Evolutionary conservation across 2,888 invertebrate species (phyloP).

Genomic region (Acrocyrtus sp.): DNA sequence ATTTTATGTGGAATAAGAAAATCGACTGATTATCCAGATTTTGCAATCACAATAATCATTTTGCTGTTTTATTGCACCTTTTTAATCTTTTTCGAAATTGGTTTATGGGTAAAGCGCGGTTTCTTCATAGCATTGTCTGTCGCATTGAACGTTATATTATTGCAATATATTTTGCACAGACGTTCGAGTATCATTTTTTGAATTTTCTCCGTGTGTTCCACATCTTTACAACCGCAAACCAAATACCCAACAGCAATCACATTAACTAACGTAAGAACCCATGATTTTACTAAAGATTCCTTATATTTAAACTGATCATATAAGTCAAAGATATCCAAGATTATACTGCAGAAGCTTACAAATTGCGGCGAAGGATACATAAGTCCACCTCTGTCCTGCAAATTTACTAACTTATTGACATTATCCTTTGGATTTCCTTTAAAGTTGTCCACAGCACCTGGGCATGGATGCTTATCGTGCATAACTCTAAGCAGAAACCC

Average conservation of each 20-base stretch:
- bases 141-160: neutral
- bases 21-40: no score
- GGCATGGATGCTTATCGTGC: constrained; percentile 16
- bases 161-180: constrained; percentile 16
- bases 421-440: neutral
- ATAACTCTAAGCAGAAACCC: constrained; percentile 20
- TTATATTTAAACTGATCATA: neutral
- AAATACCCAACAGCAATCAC: neutral
- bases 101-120: constrained; percentile 6
- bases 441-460: neutral
- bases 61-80: no score
- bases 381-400: constrained; percentile 38
- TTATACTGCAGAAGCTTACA: constrained; percentile 10
- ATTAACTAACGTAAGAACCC: constrained; percentile 6
- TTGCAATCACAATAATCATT: no score
- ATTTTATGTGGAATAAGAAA: no score
- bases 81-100: constrained; percentile 8
- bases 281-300: constrained; percentile 16
- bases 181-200: neutral
- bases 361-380: constrained; percentile 17
- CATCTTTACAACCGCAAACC: constrained; percentile 4
- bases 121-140: constrained; percentile 2
- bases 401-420: neutral
- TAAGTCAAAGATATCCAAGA: constrained; percentile 4
- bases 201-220: neutral